Evolutionary conservation across 2,888 invertebrate genomes (phyloP).

Genomic region (Cyclophora albipunctata): DNA sequence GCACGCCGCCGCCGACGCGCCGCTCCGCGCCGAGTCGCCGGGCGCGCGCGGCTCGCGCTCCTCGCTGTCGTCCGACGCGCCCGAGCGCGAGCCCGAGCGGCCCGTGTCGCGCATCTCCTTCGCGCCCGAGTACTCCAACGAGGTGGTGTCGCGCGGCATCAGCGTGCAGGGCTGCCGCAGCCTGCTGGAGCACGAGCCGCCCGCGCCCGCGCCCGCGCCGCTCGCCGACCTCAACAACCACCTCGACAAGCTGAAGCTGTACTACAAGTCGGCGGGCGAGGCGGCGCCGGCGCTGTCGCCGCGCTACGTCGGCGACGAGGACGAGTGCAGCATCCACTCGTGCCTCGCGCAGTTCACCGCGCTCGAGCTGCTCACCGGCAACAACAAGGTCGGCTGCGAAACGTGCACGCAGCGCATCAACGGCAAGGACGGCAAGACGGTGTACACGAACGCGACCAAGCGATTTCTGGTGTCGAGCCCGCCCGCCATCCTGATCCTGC

Average conservation of each 20-base stretch:
- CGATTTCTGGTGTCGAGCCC: conserved; percentile 91
- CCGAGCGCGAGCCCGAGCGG: conserved; percentile 54
- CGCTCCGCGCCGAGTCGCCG: conserved; percentile 65
- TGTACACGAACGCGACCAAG: conserved; percentile 88
- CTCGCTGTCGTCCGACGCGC: conserved; percentile 69
- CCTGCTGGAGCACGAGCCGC: conserved; percentile 50
- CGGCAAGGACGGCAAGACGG: conserved; percentile 80
- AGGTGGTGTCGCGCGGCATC: conserved; percentile 58
- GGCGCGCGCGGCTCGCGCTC: conserved; percentile 62
- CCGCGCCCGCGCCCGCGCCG: conserved; percentile 33
- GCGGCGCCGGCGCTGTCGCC: conserved; percentile 78
- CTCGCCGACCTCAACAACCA: conserved; percentile 44
- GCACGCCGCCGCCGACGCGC: conserved; percentile 71
- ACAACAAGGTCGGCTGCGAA: conserved; percentile 95
- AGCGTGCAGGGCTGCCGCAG: conserved; percentile 55
- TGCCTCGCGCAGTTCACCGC: conserved; percentile 95
- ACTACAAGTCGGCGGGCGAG: conserved; percentile 18
- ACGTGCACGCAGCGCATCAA: conserved; percentile 87
- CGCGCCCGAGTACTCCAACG: conserved; percentile 57
- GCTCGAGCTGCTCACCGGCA: conserved; percentile 91
- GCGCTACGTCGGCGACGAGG: conserved; percentile 83
- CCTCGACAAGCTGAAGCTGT: conserved; percentile 53
- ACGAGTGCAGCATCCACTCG: conserved; percentile 89
- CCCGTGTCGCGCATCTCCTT: conserved; percentile 55
- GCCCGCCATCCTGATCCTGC: conserved; percentile 94